A percentile compares a stretch with the other conserved stretches of the same genome.
phyloP scores from a whole-genome alignment of 1,140 invertebrate genomes.

The Macrobrachium rosenbergii region DNA sequence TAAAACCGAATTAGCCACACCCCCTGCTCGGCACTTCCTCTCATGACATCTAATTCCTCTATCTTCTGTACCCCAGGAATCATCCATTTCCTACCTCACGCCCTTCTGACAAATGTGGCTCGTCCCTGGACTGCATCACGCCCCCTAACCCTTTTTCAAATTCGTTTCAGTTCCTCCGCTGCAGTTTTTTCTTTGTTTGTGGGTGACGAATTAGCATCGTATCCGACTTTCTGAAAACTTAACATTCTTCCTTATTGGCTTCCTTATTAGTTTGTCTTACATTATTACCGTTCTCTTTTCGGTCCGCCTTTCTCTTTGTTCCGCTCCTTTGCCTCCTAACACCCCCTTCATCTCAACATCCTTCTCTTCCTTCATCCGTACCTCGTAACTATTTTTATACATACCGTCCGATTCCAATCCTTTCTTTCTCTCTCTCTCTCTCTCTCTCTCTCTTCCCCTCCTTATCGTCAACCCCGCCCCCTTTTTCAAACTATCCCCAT shows the following conservation, averaged over 20 bases:
- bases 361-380: not conserved
- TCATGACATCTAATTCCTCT: no score
- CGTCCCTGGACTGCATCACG: not conserved
- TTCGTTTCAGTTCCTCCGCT: not conserved
- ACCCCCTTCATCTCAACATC: not conserved
- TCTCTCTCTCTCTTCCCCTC: not conserved
- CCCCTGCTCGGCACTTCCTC: no score
- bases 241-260: no score
- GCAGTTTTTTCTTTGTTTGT: not conserved
- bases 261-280: no score
- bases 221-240: no score
- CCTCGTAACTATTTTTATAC: not conserved
- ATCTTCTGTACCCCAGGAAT: no score
- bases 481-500: not conserved
- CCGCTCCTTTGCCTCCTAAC: not conserved
- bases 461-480: not conserved
- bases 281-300: no score
- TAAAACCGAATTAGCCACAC: no score
- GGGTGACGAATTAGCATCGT: no score
- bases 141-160: not conserved
- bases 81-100: no score
- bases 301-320: not conserved
- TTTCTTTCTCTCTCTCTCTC: not conserved
- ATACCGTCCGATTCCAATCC: not conserved
- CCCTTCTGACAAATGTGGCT: no score